Percentiles rank a stretch among this genome's conserved stretches.
Evolutionary conservation across 2,797 vertebrate species (phyloP).

Genomic region (Chrysocyon brachyurus): DNA sequence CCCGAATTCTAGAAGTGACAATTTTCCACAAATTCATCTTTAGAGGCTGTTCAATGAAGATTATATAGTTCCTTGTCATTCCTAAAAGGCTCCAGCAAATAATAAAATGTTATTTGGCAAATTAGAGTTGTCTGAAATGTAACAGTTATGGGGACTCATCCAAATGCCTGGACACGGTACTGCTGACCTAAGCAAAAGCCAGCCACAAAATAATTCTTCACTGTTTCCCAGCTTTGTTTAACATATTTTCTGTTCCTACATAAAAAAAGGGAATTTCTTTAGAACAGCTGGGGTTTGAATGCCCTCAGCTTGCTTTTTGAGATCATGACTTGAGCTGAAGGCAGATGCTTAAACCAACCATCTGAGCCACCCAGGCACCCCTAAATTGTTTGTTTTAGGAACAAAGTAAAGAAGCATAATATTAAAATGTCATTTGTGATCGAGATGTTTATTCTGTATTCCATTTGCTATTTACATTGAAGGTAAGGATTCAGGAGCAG

Average conservation of each 20-base stretch:
- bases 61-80: slow-evolving; percentile 96
- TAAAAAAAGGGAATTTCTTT: slow-evolving; percentile 51
- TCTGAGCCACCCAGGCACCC: too few relatives aligned
- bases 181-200: neutral
- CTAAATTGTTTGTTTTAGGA: slow-evolving; percentile 48
- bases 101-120: slow-evolving; percentile 62
- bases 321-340: too few relatives aligned
- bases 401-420: slow-evolving; percentile 24
- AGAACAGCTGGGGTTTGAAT: slow-evolving; percentile 20
- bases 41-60: slow-evolving; percentile 96
- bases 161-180: neutral
- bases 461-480: slow-evolving; percentile 1
- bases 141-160: neutral
- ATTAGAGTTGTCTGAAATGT: neutral
- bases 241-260: slow-evolving; percentile 44
- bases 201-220: slow-evolving; percentile 9
- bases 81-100: slow-evolving; percentile 87
- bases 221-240: slow-evolving; percentile 18
- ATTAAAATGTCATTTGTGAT: slow-evolving; percentile 20
- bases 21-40: slow-evolving; percentile 94
- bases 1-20: slow-evolving; percentile 90
- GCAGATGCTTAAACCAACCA: too few relatives aligned
- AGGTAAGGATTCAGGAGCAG: neutral
- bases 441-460: neutral
- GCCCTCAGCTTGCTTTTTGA: neutral